Conservation (phyloP, 2,888 invertebrate genomes). For the Epistrophe eligans region DNA sequence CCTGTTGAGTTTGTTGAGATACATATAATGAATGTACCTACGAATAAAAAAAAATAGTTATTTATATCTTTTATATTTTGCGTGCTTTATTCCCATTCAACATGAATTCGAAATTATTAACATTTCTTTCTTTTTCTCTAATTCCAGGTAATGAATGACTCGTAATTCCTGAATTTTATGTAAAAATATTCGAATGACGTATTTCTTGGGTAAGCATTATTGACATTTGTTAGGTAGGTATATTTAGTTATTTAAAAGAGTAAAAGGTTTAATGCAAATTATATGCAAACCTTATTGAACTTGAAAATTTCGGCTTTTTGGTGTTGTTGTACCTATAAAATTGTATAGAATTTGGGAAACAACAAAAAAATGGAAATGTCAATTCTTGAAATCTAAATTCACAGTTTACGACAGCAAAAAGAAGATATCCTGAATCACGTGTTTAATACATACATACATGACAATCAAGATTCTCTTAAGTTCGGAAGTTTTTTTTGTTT, state of each 20-base stretch:
- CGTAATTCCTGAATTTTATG: slow-evolving; percentile 32
- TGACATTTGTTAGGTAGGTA: slow-evolving; percentile 7
- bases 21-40: background rate
- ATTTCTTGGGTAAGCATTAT: slow-evolving; percentile 24
- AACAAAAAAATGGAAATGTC: too few species aligned
- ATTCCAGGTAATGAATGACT: slow-evolving; percentile 70
- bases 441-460: too few species aligned
- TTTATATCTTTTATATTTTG: background rate
- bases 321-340: too few species aligned
- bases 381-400: too few species aligned
- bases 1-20: slow-evolving; percentile 19
- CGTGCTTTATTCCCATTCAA: background rate
- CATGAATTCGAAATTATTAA: slow-evolving; percentile 5
- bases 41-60: background rate
- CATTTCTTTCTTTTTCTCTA: slow-evolving; percentile 9
- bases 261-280: background rate
- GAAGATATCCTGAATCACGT: too few species aligned
- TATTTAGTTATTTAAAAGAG: background rate
- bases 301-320: background rate
- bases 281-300: background rate
- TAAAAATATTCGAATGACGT: slow-evolving; percentile 51
- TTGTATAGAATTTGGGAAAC: too few species aligned
- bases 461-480: too few species aligned
- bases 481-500: too few species aligned
- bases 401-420: too few species aligned